phyloP scores from a whole-genome alignment of 2,113 vertebrate genomes.

The Choloepus hoffmanni region DNA sequence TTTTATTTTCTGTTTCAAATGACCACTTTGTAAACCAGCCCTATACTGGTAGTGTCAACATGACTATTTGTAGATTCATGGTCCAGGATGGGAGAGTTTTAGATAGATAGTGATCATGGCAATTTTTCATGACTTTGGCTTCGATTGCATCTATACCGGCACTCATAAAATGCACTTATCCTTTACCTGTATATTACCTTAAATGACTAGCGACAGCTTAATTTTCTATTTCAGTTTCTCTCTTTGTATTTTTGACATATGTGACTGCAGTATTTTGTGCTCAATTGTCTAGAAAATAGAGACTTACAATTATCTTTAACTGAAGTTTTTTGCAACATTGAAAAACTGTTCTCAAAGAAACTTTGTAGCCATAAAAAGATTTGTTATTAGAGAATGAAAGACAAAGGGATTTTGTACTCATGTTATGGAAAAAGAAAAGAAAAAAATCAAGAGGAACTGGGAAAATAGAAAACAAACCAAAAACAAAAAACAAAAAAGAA shows the following conservation, averaged over 20 bases:
- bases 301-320: not conserved
- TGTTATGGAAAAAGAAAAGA: constrained; percentile 84
- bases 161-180: not conserved
- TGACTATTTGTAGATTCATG: not conserved
- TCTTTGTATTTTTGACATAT: not conserved
- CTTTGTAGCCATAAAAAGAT: not conserved
- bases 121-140: not conserved
- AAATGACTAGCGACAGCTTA: not conserved
- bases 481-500: too few species aligned
- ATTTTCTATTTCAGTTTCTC: not conserved
- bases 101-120: not conserved
- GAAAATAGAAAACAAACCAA: constrained; percentile 62
- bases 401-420: constrained; percentile 59
- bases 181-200: not conserved
- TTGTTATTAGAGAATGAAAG: constrained; percentile 9
- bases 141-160: not conserved
- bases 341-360: constrained; percentile 16
- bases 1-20: not conserved
- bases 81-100: not conserved
- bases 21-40: not conserved
- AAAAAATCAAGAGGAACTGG: constrained; percentile 84
- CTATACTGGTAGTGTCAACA: not conserved
- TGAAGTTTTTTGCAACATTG: not conserved
- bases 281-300: not conserved
- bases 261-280: not conserved